Percentiles rank a stretch among this genome's conserved stretches.
These are phyloP conservation scores for Euura lappo DNA, from an alignment of 1,140 invertebrate species.

Conservation along the genomic window DNA sequence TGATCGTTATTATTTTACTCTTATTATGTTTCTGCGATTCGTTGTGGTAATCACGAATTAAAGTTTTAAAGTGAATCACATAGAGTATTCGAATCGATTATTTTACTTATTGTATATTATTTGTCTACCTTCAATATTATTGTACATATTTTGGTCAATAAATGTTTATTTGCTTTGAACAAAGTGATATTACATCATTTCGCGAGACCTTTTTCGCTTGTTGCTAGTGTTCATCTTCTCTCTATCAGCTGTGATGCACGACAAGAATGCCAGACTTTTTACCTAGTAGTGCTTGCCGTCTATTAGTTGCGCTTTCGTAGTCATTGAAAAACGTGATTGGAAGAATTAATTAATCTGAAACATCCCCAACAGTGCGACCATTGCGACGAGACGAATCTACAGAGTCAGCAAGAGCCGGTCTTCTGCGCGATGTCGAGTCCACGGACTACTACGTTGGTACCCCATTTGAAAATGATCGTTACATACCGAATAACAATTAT, in stretches of 20 bases:
- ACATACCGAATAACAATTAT: slow-evolving; percentile 57
- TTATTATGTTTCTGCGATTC: not conserved
- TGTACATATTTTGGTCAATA: not conserved
- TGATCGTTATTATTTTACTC: no score
- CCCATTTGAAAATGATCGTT: slow-evolving; percentile 58
- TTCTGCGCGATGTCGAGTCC: slow-evolving; percentile 69
- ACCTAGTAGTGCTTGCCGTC: no score
- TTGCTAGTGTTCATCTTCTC: not conserved
- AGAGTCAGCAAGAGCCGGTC: slow-evolving; percentile 67
- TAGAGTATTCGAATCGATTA: not conserved
- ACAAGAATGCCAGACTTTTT: not conserved
- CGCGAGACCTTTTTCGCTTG: not conserved
- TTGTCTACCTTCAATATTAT: not conserved
- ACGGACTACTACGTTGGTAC: slow-evolving; percentile 66
- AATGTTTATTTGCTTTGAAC: not conserved
- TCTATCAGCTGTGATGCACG: not conserved
- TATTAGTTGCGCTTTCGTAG: no score
- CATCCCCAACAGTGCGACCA: slow-evolving; percentile 51
- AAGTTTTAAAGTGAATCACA: slow-evolving; percentile 10
- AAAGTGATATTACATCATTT: not conserved
- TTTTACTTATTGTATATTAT: slow-evolving; percentile 8
- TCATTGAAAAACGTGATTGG: not conserved
- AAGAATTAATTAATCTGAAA: not conserved
- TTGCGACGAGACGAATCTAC: slow-evolving; percentile 61
- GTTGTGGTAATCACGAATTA: not conserved